Conservation (phyloP, 2,797 vertebrate species). For the Sebastes variabilis region DNA sequence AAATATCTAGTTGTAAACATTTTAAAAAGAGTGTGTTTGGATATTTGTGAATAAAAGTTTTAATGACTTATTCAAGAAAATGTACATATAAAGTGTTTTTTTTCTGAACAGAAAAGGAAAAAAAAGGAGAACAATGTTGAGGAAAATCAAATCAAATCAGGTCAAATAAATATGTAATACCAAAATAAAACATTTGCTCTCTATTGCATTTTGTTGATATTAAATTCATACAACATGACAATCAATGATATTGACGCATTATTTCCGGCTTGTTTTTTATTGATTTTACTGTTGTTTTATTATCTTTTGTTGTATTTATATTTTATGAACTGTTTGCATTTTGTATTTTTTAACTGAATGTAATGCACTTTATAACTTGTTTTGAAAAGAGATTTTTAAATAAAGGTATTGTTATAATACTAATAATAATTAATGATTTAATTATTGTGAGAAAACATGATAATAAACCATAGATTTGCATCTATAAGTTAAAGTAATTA, state of each 20-base stretch:
- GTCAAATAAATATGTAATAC: not conserved
- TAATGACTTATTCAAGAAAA: not conserved
- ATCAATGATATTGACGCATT: not conserved
- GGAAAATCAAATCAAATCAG: not conserved
- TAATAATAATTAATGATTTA: too few species aligned
- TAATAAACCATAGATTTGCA: too few species aligned
- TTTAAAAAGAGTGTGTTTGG: not conserved
- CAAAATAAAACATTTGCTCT: not conserved
- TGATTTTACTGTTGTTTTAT: not conserved
- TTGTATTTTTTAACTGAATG: too few species aligned
- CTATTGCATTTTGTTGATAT: not conserved
- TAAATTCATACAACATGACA: not conserved
- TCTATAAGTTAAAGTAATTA: too few species aligned
- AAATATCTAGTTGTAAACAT: not conserved
- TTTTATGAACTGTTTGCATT: not conserved
- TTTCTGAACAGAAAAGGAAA: not conserved
- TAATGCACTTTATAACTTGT: too few species aligned
- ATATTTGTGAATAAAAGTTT: not conserved
- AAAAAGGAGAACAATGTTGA: not conserved
- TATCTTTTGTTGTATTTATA: not conserved
- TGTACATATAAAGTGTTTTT: not conserved
- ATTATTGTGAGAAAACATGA: too few species aligned
- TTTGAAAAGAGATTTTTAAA: too few species aligned
- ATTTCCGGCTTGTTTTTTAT: not conserved
- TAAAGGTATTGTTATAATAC: too few species aligned